Conservation (phyloP, 1,140 invertebrate species). For the Mactra quadrangularis region DNA sequence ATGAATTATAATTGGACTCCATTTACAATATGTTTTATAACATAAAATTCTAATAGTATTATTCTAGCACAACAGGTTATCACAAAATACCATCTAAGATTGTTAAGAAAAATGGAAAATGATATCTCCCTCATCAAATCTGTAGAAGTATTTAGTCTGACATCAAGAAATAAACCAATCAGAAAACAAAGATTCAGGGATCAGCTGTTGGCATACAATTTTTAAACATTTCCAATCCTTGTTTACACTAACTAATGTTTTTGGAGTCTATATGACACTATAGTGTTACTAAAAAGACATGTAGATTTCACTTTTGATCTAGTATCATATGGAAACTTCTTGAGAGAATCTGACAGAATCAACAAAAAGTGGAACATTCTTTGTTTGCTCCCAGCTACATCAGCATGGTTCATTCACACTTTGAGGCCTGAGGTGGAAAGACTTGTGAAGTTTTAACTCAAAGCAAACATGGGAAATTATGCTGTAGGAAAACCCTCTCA, state of each 20-base stretch:
- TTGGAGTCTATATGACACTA: conserved; percentile 12
- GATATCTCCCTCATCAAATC: conserved; percentile 29
- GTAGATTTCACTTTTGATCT: conserved; percentile 4
- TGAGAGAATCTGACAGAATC: neutral
- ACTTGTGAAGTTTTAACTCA: no score
- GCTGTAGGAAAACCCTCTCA: no score
- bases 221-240: conserved; percentile 7
- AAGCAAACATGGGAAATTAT: no score
- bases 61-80: no score
- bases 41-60: no score
- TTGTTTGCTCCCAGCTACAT: no score
- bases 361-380: no score
- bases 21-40: no score
- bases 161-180: conserved; percentile 28
- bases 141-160: conserved; percentile 29
- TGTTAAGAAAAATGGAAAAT: conserved; percentile 4
- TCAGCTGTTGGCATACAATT: conserved; percentile 15
- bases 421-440: no score
- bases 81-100: no score
- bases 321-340: neutral
- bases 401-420: no score
- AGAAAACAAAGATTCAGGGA: neutral
- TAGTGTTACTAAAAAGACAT: neutral
- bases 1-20: no score
- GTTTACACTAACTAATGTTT: conserved; percentile 18